Evolutionary conservation across 2,888 invertebrate genomes (phyloP).

Genomic region (Cataglyphis altisquamis): DNA sequence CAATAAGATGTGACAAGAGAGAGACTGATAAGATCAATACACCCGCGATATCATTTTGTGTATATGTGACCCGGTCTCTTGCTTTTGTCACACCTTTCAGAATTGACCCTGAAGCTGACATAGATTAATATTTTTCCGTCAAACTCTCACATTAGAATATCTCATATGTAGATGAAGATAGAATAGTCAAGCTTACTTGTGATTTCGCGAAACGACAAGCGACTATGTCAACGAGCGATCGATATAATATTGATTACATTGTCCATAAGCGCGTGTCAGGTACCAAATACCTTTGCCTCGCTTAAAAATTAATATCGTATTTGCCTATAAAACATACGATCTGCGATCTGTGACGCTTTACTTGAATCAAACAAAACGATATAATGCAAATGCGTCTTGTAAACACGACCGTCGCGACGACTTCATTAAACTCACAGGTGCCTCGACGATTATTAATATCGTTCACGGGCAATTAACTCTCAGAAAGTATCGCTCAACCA

Average conservation of each 20-base stretch:
- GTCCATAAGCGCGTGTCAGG: conserved; percentile 23
- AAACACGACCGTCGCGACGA: not conserved
- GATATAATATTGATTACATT: conserved; percentile 26
- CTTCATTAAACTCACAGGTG: not conserved
- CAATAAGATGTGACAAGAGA: not conserved
- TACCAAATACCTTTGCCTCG: conserved; percentile 17
- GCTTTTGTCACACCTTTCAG: not conserved
- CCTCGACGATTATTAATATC: conserved; percentile 29
- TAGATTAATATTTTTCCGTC: conserved; percentile 41
- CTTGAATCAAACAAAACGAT: conserved; percentile 29
- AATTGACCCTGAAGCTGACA: conserved; percentile 42
- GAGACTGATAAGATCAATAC: not conserved
- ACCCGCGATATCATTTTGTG: not conserved
- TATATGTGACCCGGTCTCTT: not conserved
- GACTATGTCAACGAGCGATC: conserved; percentile 10
- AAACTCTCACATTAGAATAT: conserved; percentile 22
- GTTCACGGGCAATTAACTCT: conserved; percentile 12
- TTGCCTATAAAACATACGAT: not conserved
- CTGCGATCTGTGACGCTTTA: not conserved
- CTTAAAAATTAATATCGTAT: conserved; percentile 28
- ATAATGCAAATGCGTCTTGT: not conserved
- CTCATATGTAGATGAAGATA: conserved; percentile 18
- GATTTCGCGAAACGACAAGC: conserved; percentile 22
- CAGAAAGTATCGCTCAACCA: not conserved
- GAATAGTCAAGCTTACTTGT: conserved; percentile 12